Evolutionary conservation across 2,888 invertebrate genomes (phyloP).

Genomic region (Phlogophora meticulosa): DNA sequence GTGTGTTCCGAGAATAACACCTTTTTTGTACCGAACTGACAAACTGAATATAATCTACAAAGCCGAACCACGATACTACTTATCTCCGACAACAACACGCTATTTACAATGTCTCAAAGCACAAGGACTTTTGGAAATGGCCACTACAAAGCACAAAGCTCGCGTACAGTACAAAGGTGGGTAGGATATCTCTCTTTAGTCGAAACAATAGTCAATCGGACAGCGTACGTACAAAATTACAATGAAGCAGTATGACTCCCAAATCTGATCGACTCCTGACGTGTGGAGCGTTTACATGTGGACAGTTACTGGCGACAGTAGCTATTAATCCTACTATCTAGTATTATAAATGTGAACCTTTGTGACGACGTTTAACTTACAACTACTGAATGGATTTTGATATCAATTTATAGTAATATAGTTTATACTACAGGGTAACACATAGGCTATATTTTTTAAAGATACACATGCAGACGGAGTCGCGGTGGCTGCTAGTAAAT

Average conservation of each 20-base stretch:
- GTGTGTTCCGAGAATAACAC: too few species aligned
- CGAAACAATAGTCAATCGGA: constrained; percentile 74
- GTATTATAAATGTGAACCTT: too few species aligned
- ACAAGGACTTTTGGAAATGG: constrained; percentile 6
- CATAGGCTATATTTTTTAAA: too few species aligned
- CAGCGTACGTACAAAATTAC: constrained; percentile 69
- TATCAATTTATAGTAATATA: too few species aligned
- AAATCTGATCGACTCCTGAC: constrained; percentile 61
- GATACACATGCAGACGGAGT: too few species aligned
- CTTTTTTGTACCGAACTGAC: too few species aligned
- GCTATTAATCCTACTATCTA: neutral
- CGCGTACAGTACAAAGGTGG: constrained; percentile 53
- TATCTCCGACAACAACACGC: neutral
- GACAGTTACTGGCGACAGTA: constrained; percentile 42
- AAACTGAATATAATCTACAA: neutral
- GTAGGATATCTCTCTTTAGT: constrained; percentile 69
- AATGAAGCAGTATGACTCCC: constrained; percentile 59
- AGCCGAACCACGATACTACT: neutral
- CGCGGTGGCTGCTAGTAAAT: too few species aligned
- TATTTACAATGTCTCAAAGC: neutral
- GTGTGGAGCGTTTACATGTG: constrained; percentile 32
- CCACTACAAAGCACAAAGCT: constrained; percentile 26
- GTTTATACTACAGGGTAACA: too few species aligned
- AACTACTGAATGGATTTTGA: too few species aligned
- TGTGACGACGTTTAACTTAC: neutral